Conservation (phyloP, 1,140 invertebrate species). For the Ectropis grisescens region DNA sequence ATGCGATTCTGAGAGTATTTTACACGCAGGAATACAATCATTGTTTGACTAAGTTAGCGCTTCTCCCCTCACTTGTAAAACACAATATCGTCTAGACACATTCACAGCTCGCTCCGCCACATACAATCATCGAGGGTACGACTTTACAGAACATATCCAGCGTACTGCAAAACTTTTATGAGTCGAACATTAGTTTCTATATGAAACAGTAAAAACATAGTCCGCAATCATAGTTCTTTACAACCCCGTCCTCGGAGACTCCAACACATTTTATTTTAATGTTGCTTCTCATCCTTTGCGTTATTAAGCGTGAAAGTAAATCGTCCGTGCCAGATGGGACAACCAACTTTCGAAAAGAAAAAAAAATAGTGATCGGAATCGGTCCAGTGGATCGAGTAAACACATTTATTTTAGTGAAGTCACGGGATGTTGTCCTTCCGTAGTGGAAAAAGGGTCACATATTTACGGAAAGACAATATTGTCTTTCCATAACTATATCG, state of each 20-base stretch:
- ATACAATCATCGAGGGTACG: not conserved
- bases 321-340: too few relatives aligned
- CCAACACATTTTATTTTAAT: too few relatives aligned
- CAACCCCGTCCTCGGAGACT: not conserved
- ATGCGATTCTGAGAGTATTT: too few relatives aligned
- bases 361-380: not conserved
- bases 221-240: not conserved
- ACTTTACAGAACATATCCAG: not conserved
- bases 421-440: not conserved
- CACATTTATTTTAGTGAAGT: not conserved
- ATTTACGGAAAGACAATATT: too few relatives aligned
- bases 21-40: conserved; percentile 3
- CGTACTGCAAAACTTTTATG: not conserved
- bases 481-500: too few relatives aligned
- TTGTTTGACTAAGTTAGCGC: not conserved
- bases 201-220: not conserved
- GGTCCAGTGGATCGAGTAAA: not conserved
- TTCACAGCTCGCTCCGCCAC: conserved; percentile 3
- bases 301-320: too few relatives aligned
- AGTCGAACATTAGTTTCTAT: not conserved
- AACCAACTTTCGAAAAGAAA: too few relatives aligned
- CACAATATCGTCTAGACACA: conserved; percentile 29
- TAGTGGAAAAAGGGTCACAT: too few relatives aligned
- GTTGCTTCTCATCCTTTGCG: too few relatives aligned
- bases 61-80: conserved; percentile 2